Base-by-base conservation (phyloP, 1,140 invertebrate genomes). In the Drosophila cardini region DNA sequence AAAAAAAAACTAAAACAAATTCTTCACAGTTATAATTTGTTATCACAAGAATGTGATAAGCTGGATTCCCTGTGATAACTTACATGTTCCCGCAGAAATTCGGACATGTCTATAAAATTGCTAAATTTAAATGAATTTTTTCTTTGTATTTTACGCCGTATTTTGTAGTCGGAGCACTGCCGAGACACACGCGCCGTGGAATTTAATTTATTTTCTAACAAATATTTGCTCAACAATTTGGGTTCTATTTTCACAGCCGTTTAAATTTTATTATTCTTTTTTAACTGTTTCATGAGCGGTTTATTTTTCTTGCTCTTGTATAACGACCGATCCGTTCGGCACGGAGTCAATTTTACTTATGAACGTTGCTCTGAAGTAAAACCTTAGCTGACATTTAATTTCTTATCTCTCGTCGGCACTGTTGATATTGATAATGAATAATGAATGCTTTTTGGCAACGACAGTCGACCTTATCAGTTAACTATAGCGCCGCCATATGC, bases 61-160 rank as follows among this genome's bases (percentile, higher is more conserved):
- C 15, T 42, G 10, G 36, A 18, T 36, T 34, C 34, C 10, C 11
- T 40, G 13, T 13, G 8, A 48, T 21, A 73, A 76, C 82, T 86
- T 87, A 86, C 82, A 86, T 79, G 82, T 76, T 86, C 75, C 63
- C 83, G 67, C 68, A 86, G 67, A 82, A 86, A 87, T 43, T 86
- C 82, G 61, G 78, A 82, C 82, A 86, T 78, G 45, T 60, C 63
- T 81, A 42, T 34, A n/a, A 0, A 52, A 21, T 55, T 55, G 48
- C 26, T 52, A 9, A 18, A 10, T 2, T 55, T 18, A 55, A 36
- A 34, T 53, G 0, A n/a, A 11, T 16, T 18, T 58, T 38, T 50
- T 38, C 6, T 36, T 36, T 26, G 48, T 16, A 81, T 46, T 64
- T 65, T 61, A 57, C 32, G 65, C 57, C 26, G 42, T 63, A 48